These are phyloP conservation scores for Chaetodon trifasciatus DNA, from an alignment of 2,797 vertebrate species.

Conservation along the genomic window DNA sequence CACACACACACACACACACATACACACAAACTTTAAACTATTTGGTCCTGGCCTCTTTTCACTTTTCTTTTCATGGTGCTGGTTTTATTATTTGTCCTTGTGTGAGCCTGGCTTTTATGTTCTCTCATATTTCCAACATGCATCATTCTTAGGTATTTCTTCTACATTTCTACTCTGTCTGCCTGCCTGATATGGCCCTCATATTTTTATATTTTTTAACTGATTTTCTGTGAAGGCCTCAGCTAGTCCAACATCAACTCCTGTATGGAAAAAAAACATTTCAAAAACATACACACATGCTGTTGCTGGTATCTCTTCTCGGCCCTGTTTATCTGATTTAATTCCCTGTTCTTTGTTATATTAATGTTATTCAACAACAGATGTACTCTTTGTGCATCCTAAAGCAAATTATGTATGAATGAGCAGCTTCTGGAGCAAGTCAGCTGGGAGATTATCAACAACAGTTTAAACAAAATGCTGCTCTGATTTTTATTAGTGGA, in stretches of 20 bases:
- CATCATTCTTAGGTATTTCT: conserved; percentile 22
- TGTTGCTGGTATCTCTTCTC: conserved; percentile 22
- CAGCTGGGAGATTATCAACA: conserved; percentile 42
- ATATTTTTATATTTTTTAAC: conserved; percentile 3
- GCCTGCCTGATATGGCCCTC: background rate
- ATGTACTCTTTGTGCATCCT: conserved; percentile 36
- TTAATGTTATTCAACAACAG: conserved; percentile 32
- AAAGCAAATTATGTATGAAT: conserved; percentile 47
- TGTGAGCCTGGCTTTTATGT: conserved; percentile 30
- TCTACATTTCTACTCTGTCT: background rate
- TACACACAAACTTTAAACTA: conserved; percentile 18
- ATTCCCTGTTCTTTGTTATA: conserved; percentile 30
- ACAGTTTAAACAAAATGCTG: conserved; percentile 46
- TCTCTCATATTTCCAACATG: conserved; percentile 30
- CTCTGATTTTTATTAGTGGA: conserved; percentile 34
- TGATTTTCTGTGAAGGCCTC: conserved; percentile 16
- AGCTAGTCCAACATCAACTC: background rate
- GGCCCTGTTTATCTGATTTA: conserved; percentile 34
- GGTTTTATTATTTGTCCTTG: conserved; percentile 51
- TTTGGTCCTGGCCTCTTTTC: conserved; percentile 23
- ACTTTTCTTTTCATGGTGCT: conserved; percentile 43
- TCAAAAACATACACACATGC: background rate
- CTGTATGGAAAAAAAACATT: background rate
- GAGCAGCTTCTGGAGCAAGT: conserved; percentile 37
- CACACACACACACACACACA: background rate